Conservation (phyloP, 2,888 invertebrate species). For the Drosophila robusta region DNA sequence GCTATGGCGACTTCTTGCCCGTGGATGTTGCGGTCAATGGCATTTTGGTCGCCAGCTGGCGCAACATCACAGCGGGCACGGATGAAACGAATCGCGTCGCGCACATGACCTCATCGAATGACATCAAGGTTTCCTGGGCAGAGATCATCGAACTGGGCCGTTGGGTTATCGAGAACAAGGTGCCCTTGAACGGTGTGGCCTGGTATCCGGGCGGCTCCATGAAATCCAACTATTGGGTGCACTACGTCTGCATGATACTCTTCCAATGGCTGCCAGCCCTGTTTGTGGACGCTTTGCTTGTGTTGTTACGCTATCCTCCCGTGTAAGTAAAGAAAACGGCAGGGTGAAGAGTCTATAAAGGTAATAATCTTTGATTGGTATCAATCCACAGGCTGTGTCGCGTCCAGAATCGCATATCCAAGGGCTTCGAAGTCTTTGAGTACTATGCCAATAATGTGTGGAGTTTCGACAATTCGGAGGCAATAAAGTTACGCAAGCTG, state of each 20-base stretch:
- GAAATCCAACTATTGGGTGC: slow-evolving; percentile 91
- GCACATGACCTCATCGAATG: slow-evolving; percentile 92
- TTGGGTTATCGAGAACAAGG: slow-evolving; percentile 90
- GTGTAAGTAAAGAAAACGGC: slow-evolving; percentile 87
- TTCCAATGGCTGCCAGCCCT: slow-evolving; percentile 97
- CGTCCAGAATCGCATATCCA: slow-evolving; percentile 92
- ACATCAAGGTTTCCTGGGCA: slow-evolving; percentile 94
- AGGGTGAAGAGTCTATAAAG: neutral
- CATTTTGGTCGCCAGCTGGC: slow-evolving; percentile 82
- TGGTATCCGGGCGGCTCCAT: slow-evolving; percentile 96
- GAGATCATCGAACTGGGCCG: slow-evolving; percentile 93
- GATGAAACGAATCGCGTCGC: slow-evolving; percentile 86
- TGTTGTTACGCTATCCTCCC: slow-evolving; percentile 94
- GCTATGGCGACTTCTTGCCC: slow-evolving; percentile 92
- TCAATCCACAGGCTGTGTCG: slow-evolving; percentile 88
- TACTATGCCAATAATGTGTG: slow-evolving; percentile 97
- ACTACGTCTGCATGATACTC: slow-evolving; percentile 92
- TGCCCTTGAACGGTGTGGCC: slow-evolving; percentile 94
- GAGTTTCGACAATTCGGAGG: slow-evolving; percentile 92
- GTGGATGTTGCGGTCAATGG: slow-evolving; percentile 93
- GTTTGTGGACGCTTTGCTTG: slow-evolving; percentile 91
- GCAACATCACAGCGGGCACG: slow-evolving; percentile 71
- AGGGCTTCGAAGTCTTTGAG: slow-evolving; percentile 95
- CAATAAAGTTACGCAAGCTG: slow-evolving; percentile 86
- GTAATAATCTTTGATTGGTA: neutral